These are phyloP conservation scores for Arctia plantaginis DNA, from an alignment of 2,888 invertebrate genomes.

Conservation along the genomic window DNA sequence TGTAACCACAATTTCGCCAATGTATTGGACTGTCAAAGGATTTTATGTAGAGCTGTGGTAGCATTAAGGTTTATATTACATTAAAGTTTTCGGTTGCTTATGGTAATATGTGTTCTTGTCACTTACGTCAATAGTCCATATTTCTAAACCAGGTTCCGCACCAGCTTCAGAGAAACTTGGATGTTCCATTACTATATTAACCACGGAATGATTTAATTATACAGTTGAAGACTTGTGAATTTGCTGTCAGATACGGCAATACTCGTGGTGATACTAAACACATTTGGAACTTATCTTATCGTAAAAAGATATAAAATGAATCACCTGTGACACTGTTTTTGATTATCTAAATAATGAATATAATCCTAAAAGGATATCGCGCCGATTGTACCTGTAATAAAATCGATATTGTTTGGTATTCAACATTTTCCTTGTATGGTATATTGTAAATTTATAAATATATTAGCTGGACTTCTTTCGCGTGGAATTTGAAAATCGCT, in stretches of 20 bases:
- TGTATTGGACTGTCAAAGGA: too few species aligned
- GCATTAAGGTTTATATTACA: too few species aligned
- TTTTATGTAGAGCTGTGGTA: too few species aligned
- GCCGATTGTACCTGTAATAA: neutral
- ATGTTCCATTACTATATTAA: constrained; percentile 76
- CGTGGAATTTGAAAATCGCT: too few species aligned
- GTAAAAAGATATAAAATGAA: neutral
- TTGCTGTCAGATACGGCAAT: neutral
- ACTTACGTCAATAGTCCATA: constrained; percentile 94
- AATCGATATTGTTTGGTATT: neutral
- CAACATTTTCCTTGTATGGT: neutral
- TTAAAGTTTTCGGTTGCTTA: too few species aligned
- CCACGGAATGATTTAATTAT: neutral
- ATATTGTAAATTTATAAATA: neutral
- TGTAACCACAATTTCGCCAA: too few species aligned
- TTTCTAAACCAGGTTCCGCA: constrained; percentile 88
- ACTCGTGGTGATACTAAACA: neutral
- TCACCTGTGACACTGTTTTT: neutral
- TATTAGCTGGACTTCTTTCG: too few species aligned
- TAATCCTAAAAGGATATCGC: neutral
- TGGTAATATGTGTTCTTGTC: neutral
- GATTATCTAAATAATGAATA: neutral
- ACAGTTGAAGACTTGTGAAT: neutral
- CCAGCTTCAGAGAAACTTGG: constrained; percentile 92
- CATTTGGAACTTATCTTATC: neutral